These are phyloP conservation scores for Aramus guarauna DNA, from an alignment of 2,113 vertebrate genomes.

Conservation along the genomic window DNA sequence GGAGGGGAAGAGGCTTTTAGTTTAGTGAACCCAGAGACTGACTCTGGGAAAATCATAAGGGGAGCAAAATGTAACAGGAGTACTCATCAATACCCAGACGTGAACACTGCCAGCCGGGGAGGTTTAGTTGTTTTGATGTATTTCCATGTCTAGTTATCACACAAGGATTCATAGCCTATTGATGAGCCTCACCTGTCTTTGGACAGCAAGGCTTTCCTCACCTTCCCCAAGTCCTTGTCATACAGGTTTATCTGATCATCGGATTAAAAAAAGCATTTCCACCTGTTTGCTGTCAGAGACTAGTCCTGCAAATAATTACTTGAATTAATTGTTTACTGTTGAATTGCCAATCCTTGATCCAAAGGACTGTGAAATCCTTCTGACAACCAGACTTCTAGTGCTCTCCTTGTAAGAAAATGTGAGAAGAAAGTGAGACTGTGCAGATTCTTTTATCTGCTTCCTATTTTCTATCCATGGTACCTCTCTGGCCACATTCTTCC, in stretches of 20 bases:
- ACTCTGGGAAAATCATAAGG: not conserved
- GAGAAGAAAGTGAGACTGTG: not conserved
- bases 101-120: not conserved
- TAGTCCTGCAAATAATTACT: not conserved
- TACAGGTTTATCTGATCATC: not conserved
- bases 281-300: not conserved
- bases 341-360: not conserved
- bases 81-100: not conserved
- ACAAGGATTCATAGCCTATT: accelerated
- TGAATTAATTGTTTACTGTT: too few relatives aligned
- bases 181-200: not conserved
- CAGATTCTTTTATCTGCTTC: not conserved
- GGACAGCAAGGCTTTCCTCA: not conserved
- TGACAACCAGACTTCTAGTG: not conserved
- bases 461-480: not conserved
- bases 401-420: not conserved
- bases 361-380: not conserved
- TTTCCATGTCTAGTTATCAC: not conserved
- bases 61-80: not conserved
- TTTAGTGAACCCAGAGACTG: not conserved
- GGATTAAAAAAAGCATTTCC: not conserved
- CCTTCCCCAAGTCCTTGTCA: not conserved
- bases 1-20: not conserved
- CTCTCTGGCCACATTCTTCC: not conserved
- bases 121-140: accelerated